phyloP scores from a whole-genome alignment of 2,797 vertebrate species.

The Anguilla anguilla region DNA sequence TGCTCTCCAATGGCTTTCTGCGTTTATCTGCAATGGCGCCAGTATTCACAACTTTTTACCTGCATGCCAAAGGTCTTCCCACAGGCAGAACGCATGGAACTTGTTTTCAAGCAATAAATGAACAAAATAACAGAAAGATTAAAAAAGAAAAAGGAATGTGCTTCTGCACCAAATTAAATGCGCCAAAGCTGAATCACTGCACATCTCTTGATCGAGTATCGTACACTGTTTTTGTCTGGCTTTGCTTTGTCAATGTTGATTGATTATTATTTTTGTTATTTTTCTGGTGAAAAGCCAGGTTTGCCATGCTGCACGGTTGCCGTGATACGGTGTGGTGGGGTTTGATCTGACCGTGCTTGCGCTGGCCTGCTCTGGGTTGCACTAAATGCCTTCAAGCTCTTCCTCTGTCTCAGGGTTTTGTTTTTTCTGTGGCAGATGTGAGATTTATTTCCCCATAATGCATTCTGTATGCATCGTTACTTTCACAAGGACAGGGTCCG shows the following conservation, averaged over 20 bases:
- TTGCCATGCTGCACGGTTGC: background rate
- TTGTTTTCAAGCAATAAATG: background rate
- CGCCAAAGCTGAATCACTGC: constrained; percentile 70
- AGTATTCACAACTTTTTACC: constrained; percentile 75
- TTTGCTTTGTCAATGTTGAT: constrained; percentile 55
- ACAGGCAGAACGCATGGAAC: constrained; percentile 67
- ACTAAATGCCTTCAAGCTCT: constrained; percentile 39
- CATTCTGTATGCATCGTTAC: background rate
- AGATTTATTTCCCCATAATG: background rate
- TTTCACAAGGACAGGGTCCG: background rate
- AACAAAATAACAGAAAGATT: constrained; percentile 24
- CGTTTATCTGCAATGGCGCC: constrained; percentile 30
- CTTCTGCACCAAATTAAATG: constrained; percentile 58
- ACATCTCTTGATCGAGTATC: constrained; percentile 80
- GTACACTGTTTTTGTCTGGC: constrained; percentile 59
- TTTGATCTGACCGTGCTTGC: constrained; percentile 13
- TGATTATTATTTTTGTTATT: constrained; percentile 5
- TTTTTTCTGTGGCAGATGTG: background rate
- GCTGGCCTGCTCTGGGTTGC: constrained; percentile 38
- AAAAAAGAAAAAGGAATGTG: constrained; percentile 39
- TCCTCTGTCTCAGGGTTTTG: background rate
- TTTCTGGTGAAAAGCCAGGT: background rate
- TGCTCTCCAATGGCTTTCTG: background rate
- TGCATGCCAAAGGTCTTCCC: constrained; percentile 78
- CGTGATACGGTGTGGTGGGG: constrained; percentile 31